A percentile compares a stretch with the other conserved stretches of the same genome.
These are phyloP conservation scores for Poeciliopsis gracilis DNA, from an alignment of 2,797 vertebrate genomes.

Conservation along the genomic window DNA sequence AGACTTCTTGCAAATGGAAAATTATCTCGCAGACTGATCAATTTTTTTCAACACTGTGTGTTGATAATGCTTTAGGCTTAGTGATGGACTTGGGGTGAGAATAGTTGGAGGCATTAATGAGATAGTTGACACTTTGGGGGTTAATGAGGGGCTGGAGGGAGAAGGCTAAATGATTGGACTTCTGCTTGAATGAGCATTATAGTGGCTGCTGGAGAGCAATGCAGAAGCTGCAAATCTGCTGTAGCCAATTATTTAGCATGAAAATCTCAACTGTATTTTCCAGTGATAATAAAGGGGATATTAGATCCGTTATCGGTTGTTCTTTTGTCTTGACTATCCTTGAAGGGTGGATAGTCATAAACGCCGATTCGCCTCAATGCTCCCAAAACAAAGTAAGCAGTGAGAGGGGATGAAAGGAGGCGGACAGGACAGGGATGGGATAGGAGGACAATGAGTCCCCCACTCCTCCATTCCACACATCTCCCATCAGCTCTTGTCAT, in stretches of 20 bases:
- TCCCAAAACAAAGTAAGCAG: slow-evolving; percentile 80
- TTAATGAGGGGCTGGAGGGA: slow-evolving; percentile 80
- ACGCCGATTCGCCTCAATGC: slow-evolving; percentile 74
- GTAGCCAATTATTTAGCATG: slow-evolving; percentile 71
- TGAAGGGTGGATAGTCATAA: slow-evolving; percentile 73
- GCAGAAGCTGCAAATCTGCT: slow-evolving; percentile 56
- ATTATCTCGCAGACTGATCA: slow-evolving; percentile 48
- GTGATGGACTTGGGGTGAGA: slow-evolving; percentile 65
- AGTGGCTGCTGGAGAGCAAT: slow-evolving; percentile 56
- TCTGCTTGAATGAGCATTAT: slow-evolving; percentile 80
- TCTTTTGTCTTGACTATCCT: slow-evolving; percentile 76
- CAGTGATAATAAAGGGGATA: slow-evolving; percentile 71
- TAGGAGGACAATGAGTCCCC: slow-evolving; percentile 79
- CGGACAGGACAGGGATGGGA: slow-evolving; percentile 77
- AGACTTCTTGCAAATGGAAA: slow-evolving; percentile 40
- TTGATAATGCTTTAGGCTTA: slow-evolving; percentile 66
- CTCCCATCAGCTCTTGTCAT: slow-evolving; percentile 98
- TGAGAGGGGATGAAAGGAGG: slow-evolving; percentile 74
- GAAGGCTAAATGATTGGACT: slow-evolving; percentile 81
- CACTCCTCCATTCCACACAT: slow-evolving; percentile 76
- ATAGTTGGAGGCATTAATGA: slow-evolving; percentile 77
- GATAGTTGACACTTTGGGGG: slow-evolving; percentile 81
- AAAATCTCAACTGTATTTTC: slow-evolving; percentile 66
- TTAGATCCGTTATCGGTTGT: slow-evolving; percentile 76
- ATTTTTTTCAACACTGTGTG: slow-evolving; percentile 47